phyloP scores from a whole-genome alignment of 1,140 invertebrate genomes.

The Lerema accius region DNA sequence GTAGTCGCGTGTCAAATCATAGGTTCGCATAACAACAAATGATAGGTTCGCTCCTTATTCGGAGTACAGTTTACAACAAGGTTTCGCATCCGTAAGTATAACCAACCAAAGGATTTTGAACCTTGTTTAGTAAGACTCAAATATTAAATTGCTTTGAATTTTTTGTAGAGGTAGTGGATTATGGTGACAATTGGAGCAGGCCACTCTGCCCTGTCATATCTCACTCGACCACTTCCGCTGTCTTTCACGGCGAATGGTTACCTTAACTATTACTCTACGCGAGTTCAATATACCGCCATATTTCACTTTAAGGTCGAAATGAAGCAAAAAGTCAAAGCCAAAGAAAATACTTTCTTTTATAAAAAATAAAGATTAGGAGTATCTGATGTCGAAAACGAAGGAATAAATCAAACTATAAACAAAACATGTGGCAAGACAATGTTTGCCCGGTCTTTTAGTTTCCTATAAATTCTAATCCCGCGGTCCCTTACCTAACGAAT shows the following conservation, averaged over 20 bases:
- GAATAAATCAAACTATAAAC: too few relatives aligned
- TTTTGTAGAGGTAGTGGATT: not conserved
- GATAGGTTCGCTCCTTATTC: slow-evolving; percentile 39
- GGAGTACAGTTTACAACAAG: slow-evolving; percentile 3
- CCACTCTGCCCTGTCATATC: slow-evolving; percentile 44
- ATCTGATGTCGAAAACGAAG: too few relatives aligned
- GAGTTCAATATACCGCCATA: slow-evolving; percentile 1
- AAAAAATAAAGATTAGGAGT: too few relatives aligned
- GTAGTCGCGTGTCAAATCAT: slow-evolving; percentile 49
- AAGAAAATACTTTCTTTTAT: too few relatives aligned
- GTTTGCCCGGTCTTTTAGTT: too few relatives aligned
- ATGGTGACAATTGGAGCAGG: slow-evolving; percentile 28
- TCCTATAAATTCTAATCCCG: too few relatives aligned
- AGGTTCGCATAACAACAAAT: slow-evolving; percentile 45
- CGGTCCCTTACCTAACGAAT: too few relatives aligned
- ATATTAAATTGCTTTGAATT: not conserved
- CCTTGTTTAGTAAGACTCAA: not conserved
- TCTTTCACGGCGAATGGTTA: slow-evolving; percentile 42
- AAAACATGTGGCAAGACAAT: too few relatives aligned
- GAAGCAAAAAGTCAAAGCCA: too few relatives aligned
- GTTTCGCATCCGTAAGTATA: not conserved
- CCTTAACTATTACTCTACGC: slow-evolving; percentile 43
- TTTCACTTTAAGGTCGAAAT: not conserved
- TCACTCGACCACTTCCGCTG: slow-evolving; percentile 44
- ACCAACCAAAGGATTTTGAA: not conserved